Evolutionary conservation across 2,888 invertebrate species (phyloP), one percentile per base, ranked within the genome.

Genomic region (Plemyria rubiginata): DNA sequence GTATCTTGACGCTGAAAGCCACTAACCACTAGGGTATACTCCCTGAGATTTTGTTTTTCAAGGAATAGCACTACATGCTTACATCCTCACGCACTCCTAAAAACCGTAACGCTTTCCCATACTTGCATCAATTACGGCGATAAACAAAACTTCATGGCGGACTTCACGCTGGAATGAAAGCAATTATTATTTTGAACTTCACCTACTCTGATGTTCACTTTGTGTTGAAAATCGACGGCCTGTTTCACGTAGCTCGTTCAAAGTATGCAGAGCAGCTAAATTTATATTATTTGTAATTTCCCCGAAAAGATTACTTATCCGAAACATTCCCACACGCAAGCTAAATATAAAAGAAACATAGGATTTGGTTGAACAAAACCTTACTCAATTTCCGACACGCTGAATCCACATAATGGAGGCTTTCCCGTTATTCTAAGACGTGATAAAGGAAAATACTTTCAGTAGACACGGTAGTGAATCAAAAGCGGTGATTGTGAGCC

Each of bases 371-470:
- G 50, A 66, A 55, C 58, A 57, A 66, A 63, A 52, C 36, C n/a
- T 38, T 63, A 57, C 22, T 15, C 68, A 68, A 69, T 70, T 68
- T 68, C 64, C 67, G 57, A 67, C 65, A 55, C 65, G 54, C 56
- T 62, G 70, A 71, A 32, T 66, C 64, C 45, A 57, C 45, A 62
- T 61, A 66, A 67, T 66, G 72, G 65, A 66, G 63, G 61, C 60
- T 54, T 70, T 67, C 51, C 50, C 54, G 53, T 68, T 62, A 41
- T 60, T 45, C 16, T 40, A 51, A 54, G 51, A 50, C 54, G 43
- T 54, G 45, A 43, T 48, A 54, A 52, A 41, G 15, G 36, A 38
- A 32, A 49, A 43, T 15, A 55, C 36, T 54, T 60, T 54, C 45
- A 13, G 36, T 38, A 50, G 15, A 52, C 40, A 40, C 43, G 54